A percentile compares a stretch with the other conserved stretches of the same genome.
Conservation (phyloP, 2,888 invertebrate species). For the Tiphia femorata region DNA sequence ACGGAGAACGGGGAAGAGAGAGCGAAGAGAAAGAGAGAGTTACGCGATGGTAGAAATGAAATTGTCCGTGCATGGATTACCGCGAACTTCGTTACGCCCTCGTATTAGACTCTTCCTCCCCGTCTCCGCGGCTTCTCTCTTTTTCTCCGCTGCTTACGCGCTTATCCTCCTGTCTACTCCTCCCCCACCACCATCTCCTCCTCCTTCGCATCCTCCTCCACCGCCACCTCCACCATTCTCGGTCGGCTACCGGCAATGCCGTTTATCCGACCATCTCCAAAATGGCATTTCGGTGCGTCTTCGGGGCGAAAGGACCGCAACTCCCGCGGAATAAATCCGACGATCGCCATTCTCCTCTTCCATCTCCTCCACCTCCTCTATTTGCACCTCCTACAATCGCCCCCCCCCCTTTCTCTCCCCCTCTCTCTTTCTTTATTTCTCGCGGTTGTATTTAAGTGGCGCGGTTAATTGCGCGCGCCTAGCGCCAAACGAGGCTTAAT, state of each 20-base stretch:
- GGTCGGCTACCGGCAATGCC: background rate
- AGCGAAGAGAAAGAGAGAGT: conserved; percentile 40
- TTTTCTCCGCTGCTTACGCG: conserved; percentile 25
- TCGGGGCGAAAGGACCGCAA: background rate
- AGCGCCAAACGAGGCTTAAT: background rate
- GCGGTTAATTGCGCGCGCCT: background rate
- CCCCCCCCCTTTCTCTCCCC: background rate
- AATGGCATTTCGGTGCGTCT: background rate
- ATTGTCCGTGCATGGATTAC: conserved; percentile 56
- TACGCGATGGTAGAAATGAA: conserved; percentile 52
- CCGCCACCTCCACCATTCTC: background rate
- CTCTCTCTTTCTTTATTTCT: background rate
- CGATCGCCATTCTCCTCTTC: background rate
- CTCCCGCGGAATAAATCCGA: background rate
- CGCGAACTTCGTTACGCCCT: conserved; percentile 51
- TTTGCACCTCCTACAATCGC: no score
- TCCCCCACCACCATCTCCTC: background rate
- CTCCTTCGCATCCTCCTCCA: background rate
- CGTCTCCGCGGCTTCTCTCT: conserved; percentile 31
- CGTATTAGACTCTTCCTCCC: conserved; percentile 41
- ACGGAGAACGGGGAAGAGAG: conserved; percentile 32
- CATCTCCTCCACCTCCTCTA: background rate
- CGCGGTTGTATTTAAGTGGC: background rate
- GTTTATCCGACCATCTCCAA: background rate
- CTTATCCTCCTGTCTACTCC: no score